These are phyloP conservation scores for Ecdyonurus torrentis DNA, from an alignment of 2,888 invertebrate genomes.

Conservation along the genomic window DNA sequence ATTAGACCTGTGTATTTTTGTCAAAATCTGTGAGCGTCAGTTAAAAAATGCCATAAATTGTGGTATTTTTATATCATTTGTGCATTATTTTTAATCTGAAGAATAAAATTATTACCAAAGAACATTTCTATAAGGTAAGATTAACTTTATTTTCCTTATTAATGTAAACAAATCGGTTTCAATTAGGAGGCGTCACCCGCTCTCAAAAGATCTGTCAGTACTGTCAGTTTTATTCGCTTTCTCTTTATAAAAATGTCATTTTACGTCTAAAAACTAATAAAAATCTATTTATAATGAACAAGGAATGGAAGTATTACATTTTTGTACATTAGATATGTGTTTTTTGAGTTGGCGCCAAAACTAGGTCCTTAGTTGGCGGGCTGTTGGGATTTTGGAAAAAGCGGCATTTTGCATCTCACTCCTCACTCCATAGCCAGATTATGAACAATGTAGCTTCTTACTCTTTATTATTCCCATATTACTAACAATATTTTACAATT, in stretches of 20 bases:
- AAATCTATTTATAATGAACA: neutral
- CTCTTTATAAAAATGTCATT: too few relatives aligned
- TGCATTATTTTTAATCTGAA: neutral
- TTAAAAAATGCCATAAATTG: neutral
- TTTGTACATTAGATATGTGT: neutral
- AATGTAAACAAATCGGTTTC: neutral
- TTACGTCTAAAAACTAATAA: neutral
- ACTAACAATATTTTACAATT: neutral
- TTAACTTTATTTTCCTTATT: neutral
- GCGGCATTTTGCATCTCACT: too few relatives aligned
- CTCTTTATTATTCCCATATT: too few relatives aligned
- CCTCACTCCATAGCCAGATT: too few relatives aligned
- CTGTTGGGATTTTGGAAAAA: too few relatives aligned
- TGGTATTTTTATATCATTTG: neutral
- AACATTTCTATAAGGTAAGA: neutral
- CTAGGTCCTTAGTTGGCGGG: neutral
- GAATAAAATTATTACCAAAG: neutral
- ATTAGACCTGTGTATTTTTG: too few relatives aligned
- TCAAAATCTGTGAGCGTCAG: neutral
- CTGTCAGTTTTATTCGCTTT: neutral
- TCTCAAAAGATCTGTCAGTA: neutral
- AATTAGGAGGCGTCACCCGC: neutral
- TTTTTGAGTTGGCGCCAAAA: neutral
- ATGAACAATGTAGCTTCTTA: too few relatives aligned
- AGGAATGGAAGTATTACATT: neutral